Conservation (phyloP, 2,888 invertebrate species). For the Epicampocera succincta region DNA sequence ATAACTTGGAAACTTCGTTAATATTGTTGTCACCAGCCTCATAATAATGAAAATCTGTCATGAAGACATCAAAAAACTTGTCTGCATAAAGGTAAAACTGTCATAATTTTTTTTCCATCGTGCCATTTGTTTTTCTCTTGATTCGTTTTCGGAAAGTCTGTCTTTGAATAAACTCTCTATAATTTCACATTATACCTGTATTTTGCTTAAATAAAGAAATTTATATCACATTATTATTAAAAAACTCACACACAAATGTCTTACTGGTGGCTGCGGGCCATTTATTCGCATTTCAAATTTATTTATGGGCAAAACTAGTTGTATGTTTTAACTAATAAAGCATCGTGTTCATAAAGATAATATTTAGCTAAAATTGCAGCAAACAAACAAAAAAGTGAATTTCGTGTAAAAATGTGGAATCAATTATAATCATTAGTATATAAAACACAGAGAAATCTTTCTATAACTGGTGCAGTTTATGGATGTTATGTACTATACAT, state of each 20-base stretch:
- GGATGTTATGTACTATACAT: constrained; percentile 12
- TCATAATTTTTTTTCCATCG: constrained; percentile 19
- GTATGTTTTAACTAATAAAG: constrained; percentile 39
- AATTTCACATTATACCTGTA: constrained; percentile 43
- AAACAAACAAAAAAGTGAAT: constrained; percentile 15
- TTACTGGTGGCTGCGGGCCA: constrained; percentile 6
- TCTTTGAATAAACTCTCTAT: constrained; percentile 21
- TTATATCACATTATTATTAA: constrained; percentile 26
- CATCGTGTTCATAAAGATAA: constrained; percentile 38
- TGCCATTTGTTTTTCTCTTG: constrained; percentile 28
- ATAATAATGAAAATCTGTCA: constrained; percentile 8
- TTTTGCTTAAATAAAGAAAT: constrained; percentile 32
- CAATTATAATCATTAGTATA: constrained; percentile 47
- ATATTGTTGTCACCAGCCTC: constrained; percentile 33
- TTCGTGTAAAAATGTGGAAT: constrained; percentile 45
- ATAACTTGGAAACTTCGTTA: constrained; percentile 4
- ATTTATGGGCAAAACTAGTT: constrained; percentile 53
- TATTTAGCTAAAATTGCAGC: constrained; percentile 28
- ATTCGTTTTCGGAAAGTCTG: constrained; percentile 34
- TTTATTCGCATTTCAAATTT: constrained; percentile 29
- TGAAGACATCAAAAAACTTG: constrained; percentile 24
- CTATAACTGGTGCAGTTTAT: not conserved
- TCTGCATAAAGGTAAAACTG: constrained; percentile 25
- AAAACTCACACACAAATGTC: not conserved
- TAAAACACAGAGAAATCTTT: constrained; percentile 20